phyloP scores from a whole-genome alignment of 2,888 invertebrate genomes.

The Seira musarum region DNA sequence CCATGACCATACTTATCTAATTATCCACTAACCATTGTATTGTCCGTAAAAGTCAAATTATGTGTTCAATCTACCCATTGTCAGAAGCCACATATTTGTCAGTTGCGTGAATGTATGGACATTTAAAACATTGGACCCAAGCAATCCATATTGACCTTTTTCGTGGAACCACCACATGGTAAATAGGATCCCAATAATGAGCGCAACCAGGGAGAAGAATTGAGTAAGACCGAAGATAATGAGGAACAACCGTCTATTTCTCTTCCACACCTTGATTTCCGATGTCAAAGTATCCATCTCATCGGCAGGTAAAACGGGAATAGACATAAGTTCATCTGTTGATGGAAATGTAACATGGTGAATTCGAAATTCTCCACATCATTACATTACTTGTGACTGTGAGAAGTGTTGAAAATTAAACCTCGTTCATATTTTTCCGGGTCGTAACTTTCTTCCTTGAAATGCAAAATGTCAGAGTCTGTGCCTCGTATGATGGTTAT shows the following conservation, averaged over 20 bases:
- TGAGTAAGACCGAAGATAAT: not conserved
- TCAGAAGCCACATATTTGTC: not conserved
- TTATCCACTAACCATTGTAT: not conserved
- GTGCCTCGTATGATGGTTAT: conserved; percentile 21
- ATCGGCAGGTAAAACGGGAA: conserved; percentile 37
- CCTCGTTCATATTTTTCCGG: not conserved
- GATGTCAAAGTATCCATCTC: conserved; percentile 35
- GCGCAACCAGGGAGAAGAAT: not conserved
- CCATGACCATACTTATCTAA: not conserved
- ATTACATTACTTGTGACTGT: not conserved
- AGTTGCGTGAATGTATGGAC: conserved; percentile 28
- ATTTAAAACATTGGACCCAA: not conserved
- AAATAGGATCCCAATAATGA: not conserved
- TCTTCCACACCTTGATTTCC: conserved; percentile 42
- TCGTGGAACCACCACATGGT: not conserved
- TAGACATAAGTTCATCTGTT: conserved; percentile 29
- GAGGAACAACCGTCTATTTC: not conserved
- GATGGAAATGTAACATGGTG: not conserved
- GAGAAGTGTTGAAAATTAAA: too few species aligned
- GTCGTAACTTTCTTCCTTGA: conserved; percentile 12
- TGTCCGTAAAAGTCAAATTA: not conserved
- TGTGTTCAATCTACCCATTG: conserved; percentile 10
- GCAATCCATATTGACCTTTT: not conserved
- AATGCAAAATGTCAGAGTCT: conserved; percentile 30
- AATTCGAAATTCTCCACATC: not conserved